Percentiles rank a stretch among this genome's conserved stretches.
These are phyloP conservation scores for Epistrophe grossulariae DNA, from an alignment of 2,888 invertebrate species.

Conservation along the genomic window DNA sequence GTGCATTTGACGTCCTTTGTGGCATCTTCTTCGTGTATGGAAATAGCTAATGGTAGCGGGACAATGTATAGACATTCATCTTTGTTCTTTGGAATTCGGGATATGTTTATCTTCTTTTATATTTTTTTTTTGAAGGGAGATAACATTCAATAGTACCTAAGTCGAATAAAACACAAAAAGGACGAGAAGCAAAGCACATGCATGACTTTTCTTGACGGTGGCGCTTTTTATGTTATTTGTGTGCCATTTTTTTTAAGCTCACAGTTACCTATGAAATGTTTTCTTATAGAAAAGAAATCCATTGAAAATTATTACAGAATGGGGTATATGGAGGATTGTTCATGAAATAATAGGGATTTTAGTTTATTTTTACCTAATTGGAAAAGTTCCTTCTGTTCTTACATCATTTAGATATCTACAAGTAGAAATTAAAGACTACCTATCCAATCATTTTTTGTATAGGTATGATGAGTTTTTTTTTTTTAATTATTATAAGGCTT, in stretches of 20 bases:
- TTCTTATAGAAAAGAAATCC: conserved; percentile 32
- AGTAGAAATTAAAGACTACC: background rate
- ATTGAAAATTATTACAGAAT: conserved; percentile 40
- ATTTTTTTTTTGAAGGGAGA: conserved; percentile 34
- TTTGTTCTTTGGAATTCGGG: conserved; percentile 69
- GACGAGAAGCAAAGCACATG: conserved; percentile 45
- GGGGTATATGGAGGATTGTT: background rate
- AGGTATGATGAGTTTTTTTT: background rate
- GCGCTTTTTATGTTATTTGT: conserved; percentile 29
- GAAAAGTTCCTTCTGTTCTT: background rate
- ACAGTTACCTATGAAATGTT: background rate
- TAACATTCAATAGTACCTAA: conserved; percentile 57
- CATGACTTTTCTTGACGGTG: conserved; percentile 43
- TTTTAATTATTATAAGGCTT: background rate
- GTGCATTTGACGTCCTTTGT: conserved; percentile 75
- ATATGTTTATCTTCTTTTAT: conserved; percentile 14
- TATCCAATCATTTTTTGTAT: no score
- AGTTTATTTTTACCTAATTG: conserved; percentile 15
- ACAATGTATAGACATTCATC: conserved; percentile 67
- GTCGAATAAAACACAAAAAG: conserved; percentile 35
- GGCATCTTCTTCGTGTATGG: conserved; percentile 61
- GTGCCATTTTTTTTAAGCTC: conserved; percentile 50
- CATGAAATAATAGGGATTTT: conserved; percentile 52
- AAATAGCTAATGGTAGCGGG: conserved; percentile 70
- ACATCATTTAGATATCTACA: background rate